A percentile compares a stretch with the other conserved stretches of the same genome.
Conservation (phyloP, 2,888 invertebrate species). For the Eucera pruinosa region DNA sequence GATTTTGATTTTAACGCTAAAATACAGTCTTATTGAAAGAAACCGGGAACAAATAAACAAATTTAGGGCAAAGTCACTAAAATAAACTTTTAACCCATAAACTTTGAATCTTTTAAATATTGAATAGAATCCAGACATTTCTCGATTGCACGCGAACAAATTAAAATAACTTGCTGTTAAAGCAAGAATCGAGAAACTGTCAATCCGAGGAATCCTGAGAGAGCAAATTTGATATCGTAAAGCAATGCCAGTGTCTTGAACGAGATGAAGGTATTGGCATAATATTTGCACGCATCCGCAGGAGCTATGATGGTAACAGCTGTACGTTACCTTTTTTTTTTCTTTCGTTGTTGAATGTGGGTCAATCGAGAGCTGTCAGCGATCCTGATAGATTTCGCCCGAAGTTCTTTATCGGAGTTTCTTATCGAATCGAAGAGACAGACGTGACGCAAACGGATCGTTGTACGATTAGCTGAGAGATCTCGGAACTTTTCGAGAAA, state of each 20-base stretch:
- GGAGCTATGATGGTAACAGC: slow-evolving; percentile 44
- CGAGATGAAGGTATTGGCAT: slow-evolving; percentile 1
- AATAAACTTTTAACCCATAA: too few species aligned
- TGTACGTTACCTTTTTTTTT: slow-evolving; percentile 42
- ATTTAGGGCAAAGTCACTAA: too few species aligned
- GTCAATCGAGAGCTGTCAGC: slow-evolving; percentile 71
- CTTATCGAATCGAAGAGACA: slow-evolving; percentile 62
- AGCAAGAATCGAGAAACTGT: neutral
- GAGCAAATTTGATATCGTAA: neutral
- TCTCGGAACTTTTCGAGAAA: slow-evolving; percentile 46
- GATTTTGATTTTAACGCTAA: too few species aligned
- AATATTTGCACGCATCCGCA: slow-evolving; percentile 44
- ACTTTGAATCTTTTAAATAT: too few species aligned
- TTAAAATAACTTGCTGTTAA: neutral
- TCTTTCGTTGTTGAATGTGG: slow-evolving; percentile 57
- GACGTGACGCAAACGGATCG: slow-evolving; percentile 68
- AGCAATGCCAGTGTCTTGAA: neutral
- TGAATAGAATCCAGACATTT: neutral
- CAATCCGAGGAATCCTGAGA: too few species aligned
- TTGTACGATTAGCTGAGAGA: slow-evolving; percentile 64
- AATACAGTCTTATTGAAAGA: too few species aligned
- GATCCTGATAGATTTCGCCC: slow-evolving; percentile 71
- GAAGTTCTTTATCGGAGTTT: slow-evolving; percentile 60
- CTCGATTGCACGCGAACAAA: too few species aligned
- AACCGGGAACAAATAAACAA: too few species aligned